These are phyloP conservation scores for Ciconia boyciana DNA, from an alignment of 2,113 vertebrate genomes.

Conservation along the genomic window DNA sequence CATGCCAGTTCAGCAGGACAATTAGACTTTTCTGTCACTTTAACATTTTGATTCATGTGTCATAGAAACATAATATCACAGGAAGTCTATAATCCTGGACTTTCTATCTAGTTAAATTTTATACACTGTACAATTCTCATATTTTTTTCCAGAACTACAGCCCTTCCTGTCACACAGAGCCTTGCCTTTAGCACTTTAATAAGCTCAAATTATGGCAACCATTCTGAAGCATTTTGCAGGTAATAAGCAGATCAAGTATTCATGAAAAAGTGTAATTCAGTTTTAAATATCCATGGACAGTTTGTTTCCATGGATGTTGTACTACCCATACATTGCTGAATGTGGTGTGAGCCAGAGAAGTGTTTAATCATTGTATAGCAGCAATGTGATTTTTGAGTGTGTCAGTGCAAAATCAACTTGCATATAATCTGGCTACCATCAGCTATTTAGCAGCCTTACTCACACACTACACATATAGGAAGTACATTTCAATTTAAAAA, in stretches of 20 bases:
- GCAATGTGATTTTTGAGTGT: background rate
- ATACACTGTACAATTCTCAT: background rate
- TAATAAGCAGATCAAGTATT: conserved; percentile 50
- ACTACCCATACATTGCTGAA: background rate
- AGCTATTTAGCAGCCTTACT: background rate
- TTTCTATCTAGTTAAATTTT: background rate
- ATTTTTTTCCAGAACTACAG: background rate
- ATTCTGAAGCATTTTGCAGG: conserved; percentile 13
- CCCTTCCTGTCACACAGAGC: background rate
- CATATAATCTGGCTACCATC: background rate
- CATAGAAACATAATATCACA: background rate
- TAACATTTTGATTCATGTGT: background rate
- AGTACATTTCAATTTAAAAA: background rate
- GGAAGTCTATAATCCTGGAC: background rate
- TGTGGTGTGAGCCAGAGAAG: background rate
- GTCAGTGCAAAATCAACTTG: background rate
- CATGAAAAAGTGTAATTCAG: conserved; percentile 26
- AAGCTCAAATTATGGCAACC: background rate
- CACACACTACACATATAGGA: background rate
- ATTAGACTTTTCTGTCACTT: background rate
- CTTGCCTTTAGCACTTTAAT: background rate
- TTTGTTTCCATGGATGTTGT: conserved; percentile 21
- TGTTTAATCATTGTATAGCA: background rate
- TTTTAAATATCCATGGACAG: conserved; percentile 19
- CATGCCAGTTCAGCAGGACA: background rate